Conservation (phyloP, 1,140 invertebrate genomes). For the Branchinecta lindahli region DNA sequence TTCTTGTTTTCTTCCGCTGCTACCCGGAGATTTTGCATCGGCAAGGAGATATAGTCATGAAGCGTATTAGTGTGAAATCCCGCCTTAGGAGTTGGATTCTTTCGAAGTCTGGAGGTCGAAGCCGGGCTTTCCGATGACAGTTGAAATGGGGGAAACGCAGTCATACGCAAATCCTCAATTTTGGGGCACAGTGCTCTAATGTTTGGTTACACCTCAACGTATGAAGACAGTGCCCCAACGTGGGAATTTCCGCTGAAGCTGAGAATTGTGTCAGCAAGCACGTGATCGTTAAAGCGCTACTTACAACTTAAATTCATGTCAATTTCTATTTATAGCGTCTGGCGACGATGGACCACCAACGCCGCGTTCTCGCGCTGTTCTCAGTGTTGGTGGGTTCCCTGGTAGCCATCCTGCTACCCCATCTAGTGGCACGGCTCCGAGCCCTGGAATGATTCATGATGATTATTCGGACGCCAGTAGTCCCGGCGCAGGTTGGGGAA, state of each 20-base stretch:
- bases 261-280: no score
- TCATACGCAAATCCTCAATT: neutral
- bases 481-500: conserved; percentile 45
- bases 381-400: conserved; percentile 5
- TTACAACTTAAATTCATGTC: conserved; percentile 6
- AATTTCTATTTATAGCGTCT: conserved; percentile 42
- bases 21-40: no score
- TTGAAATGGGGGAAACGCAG: neutral
- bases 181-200: no score
- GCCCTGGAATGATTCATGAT: conserved; percentile 65
- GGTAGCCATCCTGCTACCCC: conserved; percentile 52
- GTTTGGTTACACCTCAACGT: conserved; percentile 6
- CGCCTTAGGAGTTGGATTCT: no score
- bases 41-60: no score
- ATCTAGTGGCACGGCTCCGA: conserved; percentile 48
- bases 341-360: conserved; percentile 42
- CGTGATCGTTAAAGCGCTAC: no score
- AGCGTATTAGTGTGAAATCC: no score
- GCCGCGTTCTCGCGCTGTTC: neutral
- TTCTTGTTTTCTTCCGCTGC: no score
- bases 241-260: no score
- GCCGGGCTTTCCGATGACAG: no score
- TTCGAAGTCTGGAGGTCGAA: no score
- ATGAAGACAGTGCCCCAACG: neutral
- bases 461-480: conserved; percentile 74